Evolutionary conservation across 2,113 vertebrate species (phyloP), one percentile per base, ranked within the genome.

Genomic region (Pelodiscus sinensis): DNA sequence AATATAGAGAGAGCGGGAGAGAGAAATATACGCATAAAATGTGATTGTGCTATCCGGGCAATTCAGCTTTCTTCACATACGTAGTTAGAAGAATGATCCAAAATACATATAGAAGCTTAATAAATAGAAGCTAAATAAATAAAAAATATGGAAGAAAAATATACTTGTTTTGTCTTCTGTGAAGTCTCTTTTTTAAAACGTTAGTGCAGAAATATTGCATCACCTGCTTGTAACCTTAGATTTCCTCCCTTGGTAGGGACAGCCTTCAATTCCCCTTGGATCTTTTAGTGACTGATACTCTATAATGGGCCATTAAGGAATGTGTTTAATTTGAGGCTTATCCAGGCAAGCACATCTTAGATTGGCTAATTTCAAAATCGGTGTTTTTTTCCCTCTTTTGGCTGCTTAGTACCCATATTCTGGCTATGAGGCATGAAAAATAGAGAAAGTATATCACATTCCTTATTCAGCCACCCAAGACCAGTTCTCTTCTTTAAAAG

Each of bases 311-410:
- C 38, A 82, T 90, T 94, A 92, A 85, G 54, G 90, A 96, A 90
- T 4, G 12, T 90, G 52, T 95, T 96, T 95, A 93, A 95, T 95
- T 96, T 96, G 88, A 95, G 82, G 82, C 1, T 82, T 95, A 73
- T 51, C 2, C 31, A 92, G 86, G 50, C 87, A 84, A 51, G 38
- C 60, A 25, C 11, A 27, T 75, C 56, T 83, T 88, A 82, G 4
- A 77, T 6, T 65, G 87, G 68, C 85, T 91, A 85, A 89, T 96
- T 96, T 94, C 62, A 93, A 86, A 95, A 79, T 60, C 56, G 77
- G 25, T 94, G 19, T 83, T 24, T 96, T 94, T 97, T 90, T 44
- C 7, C 44, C 27, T 87, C 31, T 92, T 88, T 54, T 89, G 80
- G 21, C 50, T 90, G 21, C 15, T 88, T 96, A 81, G 31, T 94